phyloP scores from a whole-genome alignment of 1,140 invertebrate species.

The Papilio aristodemus region DNA sequence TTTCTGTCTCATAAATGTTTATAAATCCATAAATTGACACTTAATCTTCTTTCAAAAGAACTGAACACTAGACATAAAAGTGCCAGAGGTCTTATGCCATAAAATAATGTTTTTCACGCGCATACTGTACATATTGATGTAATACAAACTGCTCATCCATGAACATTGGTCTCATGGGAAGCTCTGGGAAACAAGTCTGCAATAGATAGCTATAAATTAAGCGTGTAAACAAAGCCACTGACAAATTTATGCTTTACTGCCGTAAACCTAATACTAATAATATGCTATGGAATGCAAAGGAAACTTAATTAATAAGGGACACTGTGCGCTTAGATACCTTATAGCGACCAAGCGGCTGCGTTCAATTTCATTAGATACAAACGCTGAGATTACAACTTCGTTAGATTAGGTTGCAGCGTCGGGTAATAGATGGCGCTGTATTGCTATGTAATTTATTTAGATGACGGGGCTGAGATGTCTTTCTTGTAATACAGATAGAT shows the following conservation, averaged over 20 bases:
- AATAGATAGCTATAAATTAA: conserved; percentile 23
- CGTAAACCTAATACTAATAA: conserved; percentile 20
- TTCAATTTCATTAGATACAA: conserved; percentile 13
- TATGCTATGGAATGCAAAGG: conserved; percentile 18
- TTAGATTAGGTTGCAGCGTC: not conserved
- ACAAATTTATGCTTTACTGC: conserved; percentile 33
- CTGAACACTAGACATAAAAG: too few species aligned
- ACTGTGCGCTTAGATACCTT: conserved; percentile 5
- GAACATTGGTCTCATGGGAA: conserved; percentile 6
- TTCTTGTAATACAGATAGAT: not conserved
- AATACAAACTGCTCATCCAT: conserved; percentile 4
- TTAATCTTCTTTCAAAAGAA: too few species aligned
- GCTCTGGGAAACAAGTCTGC: not conserved
- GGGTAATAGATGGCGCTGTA: conserved; percentile 9
- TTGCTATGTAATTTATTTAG: not conserved
- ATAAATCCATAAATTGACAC: too few species aligned
- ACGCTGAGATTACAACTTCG: conserved; percentile 4
- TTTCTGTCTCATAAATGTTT: too few species aligned
- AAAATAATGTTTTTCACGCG: too few species aligned
- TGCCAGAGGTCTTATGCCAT: too few species aligned
- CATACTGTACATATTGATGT: not conserved
- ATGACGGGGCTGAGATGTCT: not conserved
- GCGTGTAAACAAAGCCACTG: conserved; percentile 28
- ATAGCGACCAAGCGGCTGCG: not conserved
- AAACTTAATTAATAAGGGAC: conserved; percentile 26